Evolutionary conservation across 2,113 vertebrate genomes (phyloP).

Genomic region (Cinclus cinclus): DNA sequence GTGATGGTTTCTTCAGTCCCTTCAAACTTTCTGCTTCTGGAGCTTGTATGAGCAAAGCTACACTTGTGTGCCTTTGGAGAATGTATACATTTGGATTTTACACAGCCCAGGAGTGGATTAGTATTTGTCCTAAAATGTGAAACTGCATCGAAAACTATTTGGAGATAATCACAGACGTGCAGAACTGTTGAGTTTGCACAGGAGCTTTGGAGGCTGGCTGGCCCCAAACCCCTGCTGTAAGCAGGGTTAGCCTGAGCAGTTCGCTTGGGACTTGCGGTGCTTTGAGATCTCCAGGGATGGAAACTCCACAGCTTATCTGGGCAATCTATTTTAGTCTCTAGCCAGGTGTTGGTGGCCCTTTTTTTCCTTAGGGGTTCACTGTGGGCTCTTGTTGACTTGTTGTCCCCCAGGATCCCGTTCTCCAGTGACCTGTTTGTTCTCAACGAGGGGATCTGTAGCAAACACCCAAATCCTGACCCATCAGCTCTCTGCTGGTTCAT

Average conservation of each 20-base stretch:
- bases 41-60: not conserved
- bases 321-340: not conserved
- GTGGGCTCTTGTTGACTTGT: not conserved
- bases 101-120: not conserved
- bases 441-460: not conserved
- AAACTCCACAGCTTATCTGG: not conserved
- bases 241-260: not conserved
- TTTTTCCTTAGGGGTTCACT: not conserved
- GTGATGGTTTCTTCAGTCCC: not conserved
- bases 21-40: not conserved
- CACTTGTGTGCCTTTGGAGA: accelerated
- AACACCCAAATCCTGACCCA: not conserved
- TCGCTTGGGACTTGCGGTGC: not conserved
- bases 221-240: not conserved
- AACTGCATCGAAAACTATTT: not conserved
- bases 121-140: not conserved
- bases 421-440: not conserved
- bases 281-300: not conserved
- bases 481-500: not conserved
- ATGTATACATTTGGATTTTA: not conserved
- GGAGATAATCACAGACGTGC: not conserved
- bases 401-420: not conserved
- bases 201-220: not conserved
- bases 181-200: not conserved
- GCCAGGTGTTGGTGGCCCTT: not conserved